Base-by-base conservation (phyloP, 2,797 vertebrate genomes). In the Scarus forsteni region DNA sequence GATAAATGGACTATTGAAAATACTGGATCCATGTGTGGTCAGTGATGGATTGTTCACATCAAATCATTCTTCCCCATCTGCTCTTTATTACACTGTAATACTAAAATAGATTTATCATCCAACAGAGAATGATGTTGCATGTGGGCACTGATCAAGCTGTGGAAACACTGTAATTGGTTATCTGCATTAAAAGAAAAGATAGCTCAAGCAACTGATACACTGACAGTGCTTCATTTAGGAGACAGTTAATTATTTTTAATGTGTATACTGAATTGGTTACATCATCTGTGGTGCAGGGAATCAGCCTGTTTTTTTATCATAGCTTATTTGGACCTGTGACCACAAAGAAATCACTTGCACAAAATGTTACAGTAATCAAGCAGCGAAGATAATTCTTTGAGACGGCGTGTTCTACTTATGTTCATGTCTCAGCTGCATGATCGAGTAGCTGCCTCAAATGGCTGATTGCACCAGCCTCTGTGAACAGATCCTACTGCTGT, bases 1-100 rank as follows among this genome's bases (percentile, higher is more conserved):
- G 68, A 80, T 62, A 58, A 74, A 87, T 76, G 60, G 54, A 73
- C 12, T 49, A 4, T 51, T 59, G 48, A 43, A 77, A 57, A 59
- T 45, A 36, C 7, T 36, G 49, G 64, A 66, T 63, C 55, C 46
- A 60, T 53, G 56, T 73, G 62, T 34, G 59, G 73, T 42, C 66
- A 50, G 49, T 51, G 56, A 83, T 63, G 48, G 69, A 81, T 79
- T 51, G 35, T 45, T 39, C 16, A 49, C 43, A 70, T 61, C 62
- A 49, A 27, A 58, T 51, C 35, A 11, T 18, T 59, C 46, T 63
- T 73, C 45, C 51, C 0, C 38, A 51, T 38, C 49, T 54, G 48
- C 48, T 69, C 40, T 60, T 70, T 48, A 6, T 14, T 59, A 51
- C 48, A 44, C 40, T 57, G n/a, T 11, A 5, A 16, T 1, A 3